Evolutionary conservation across 2,888 invertebrate species (phyloP).

Genomic region (Scrobipalpa costella): DNA sequence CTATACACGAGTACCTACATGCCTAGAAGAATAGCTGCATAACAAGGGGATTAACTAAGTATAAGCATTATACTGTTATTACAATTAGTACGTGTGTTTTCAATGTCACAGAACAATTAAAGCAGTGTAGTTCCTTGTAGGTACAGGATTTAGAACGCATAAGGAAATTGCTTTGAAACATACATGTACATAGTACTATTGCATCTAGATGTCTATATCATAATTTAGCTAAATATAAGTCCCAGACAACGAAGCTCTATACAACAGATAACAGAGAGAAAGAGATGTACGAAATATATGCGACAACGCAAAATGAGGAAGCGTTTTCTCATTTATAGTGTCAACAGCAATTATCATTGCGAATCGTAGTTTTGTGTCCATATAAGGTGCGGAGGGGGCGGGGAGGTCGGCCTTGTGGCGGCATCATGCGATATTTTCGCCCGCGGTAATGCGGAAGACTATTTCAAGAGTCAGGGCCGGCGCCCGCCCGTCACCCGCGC

Average conservation of each 20-base stretch:
- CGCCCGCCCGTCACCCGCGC: slow-evolving; percentile 67
- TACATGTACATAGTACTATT: background rate
- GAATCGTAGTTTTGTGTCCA: slow-evolving; percentile 51
- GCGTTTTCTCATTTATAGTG: background rate
- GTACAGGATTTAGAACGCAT: background rate
- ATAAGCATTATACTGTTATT: slow-evolving; percentile 7
- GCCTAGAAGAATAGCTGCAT: background rate
- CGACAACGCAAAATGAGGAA: background rate
- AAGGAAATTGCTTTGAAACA: background rate
- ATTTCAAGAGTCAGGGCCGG: slow-evolving; percentile 81
- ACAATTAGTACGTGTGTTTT: slow-evolving; percentile 14
- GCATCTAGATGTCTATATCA: background rate
- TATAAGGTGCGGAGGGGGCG: slow-evolving; percentile 59
- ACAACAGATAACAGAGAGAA: background rate
- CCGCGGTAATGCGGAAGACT: slow-evolving; percentile 79
- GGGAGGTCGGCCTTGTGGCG: slow-evolving; percentile 58
- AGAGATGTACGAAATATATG: background rate
- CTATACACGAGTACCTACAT: background rate
- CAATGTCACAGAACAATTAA: slow-evolving; percentile 13
- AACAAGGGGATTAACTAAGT: slow-evolving; percentile 13
- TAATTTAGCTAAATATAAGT: background rate
- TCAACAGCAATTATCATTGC: slow-evolving; percentile 16
- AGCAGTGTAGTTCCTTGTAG: slow-evolving; percentile 8
- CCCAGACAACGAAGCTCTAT: background rate
- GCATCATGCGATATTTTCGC: slow-evolving; percentile 79